Conservation (phyloP, 2,113 vertebrate genomes). For the Petrocephalus zakoni region DNA sequence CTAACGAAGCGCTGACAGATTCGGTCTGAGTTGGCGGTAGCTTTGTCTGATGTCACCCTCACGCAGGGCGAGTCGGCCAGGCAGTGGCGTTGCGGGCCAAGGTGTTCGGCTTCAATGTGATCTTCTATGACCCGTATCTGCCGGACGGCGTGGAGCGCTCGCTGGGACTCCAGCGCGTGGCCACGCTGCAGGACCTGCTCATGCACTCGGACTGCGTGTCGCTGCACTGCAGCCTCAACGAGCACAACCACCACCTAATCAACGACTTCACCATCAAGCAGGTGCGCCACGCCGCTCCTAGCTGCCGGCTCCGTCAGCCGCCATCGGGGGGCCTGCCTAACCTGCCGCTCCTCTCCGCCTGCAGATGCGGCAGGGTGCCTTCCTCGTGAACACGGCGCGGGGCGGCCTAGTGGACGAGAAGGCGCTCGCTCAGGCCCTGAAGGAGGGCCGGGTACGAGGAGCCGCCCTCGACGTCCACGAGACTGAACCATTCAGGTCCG, state of each 20-base stretch:
- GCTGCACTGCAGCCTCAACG: constrained; percentile 74
- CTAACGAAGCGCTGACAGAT: background rate
- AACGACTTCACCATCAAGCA: constrained; percentile 82
- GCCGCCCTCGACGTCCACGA: constrained; percentile 71
- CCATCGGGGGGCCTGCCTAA: background rate
- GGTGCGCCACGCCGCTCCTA: constrained; percentile 39
- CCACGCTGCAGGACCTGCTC: constrained; percentile 73
- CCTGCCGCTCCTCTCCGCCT: background rate
- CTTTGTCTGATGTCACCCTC: background rate
- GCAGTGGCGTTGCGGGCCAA: constrained; percentile 73
- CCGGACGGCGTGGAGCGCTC: constrained; percentile 72
- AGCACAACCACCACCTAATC: constrained; percentile 80
- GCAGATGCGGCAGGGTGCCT: constrained; percentile 75
- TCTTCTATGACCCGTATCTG: constrained; percentile 76
- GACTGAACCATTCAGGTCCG: constrained; percentile 72
- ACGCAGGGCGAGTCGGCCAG: constrained; percentile 69
- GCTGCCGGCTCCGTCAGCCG: background rate
- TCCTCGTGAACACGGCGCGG: constrained; percentile 73
- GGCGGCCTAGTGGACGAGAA: constrained; percentile 74
- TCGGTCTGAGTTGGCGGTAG: background rate
- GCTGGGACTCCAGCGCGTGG: constrained; percentile 71
- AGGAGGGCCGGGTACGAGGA: constrained; percentile 72
- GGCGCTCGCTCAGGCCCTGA: constrained; percentile 71
- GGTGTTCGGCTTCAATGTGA: constrained; percentile 71
- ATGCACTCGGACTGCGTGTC: constrained; percentile 76